A percentile compares a stretch with the other conserved stretches of the same genome.
Conservation (phyloP, 2,888 invertebrate species). For the Chloroclysta siterata region DNA sequence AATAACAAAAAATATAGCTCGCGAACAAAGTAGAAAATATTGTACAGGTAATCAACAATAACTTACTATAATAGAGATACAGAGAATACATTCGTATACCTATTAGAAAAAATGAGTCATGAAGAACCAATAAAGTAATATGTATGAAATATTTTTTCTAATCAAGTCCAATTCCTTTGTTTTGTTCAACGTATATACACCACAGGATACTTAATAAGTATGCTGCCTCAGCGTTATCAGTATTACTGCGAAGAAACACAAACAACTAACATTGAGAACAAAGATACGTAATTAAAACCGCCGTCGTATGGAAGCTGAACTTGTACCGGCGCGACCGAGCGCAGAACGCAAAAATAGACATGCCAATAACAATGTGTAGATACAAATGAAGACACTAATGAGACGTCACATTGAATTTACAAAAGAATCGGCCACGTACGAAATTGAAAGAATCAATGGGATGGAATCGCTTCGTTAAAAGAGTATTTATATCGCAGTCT, state of each 20-base stretch:
- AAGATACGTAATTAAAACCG: constrained; percentile 47
- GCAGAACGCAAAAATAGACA: constrained; percentile 64
- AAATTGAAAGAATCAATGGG: constrained; percentile 50
- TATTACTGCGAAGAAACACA: neutral
- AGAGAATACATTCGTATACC: too few relatives aligned
- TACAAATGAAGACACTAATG: constrained; percentile 73
- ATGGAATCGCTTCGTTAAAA: constrained; percentile 27
- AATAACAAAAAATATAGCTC: constrained; percentile 48
- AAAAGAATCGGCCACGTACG: constrained; percentile 61
- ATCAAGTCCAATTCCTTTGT: too few relatives aligned
- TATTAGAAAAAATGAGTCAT: too few relatives aligned
- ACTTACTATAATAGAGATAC: too few relatives aligned
- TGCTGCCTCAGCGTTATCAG: neutral
- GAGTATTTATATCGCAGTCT: constrained; percentile 20
- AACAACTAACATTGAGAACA: constrained; percentile 8
- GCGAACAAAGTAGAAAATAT: too few relatives aligned
- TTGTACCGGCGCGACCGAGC: constrained; percentile 43
- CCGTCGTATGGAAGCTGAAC: constrained; percentile 44
- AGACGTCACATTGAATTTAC: constrained; percentile 62
- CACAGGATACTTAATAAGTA: too few relatives aligned
- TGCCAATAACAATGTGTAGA: constrained; percentile 63
- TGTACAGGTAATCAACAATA: too few relatives aligned
- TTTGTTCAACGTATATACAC: too few relatives aligned
- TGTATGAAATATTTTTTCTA: too few relatives aligned
- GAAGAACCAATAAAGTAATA: too few relatives aligned